Evolutionary conservation across 2,888 invertebrate genomes (phyloP).

Genomic region (Cyrtodaria siliqua): DNA sequence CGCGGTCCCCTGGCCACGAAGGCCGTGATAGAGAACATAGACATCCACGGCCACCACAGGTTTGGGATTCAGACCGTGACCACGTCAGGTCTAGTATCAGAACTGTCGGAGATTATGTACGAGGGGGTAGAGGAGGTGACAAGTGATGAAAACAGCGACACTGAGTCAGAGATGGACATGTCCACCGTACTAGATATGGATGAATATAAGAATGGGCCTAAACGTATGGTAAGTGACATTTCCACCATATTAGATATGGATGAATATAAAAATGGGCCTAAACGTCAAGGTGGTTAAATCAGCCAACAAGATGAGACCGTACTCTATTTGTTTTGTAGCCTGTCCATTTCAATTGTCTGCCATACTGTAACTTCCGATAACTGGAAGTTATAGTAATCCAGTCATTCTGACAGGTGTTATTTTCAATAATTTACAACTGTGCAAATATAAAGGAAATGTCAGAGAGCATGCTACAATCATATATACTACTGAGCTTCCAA

Average conservation of each 20-base stretch:
- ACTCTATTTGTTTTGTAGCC: too few species aligned
- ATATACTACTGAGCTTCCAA: too few species aligned
- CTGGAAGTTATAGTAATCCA: too few species aligned
- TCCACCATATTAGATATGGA: slow-evolving; percentile 54
- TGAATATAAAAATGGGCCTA: slow-evolving; percentile 71
- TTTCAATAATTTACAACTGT: too few species aligned
- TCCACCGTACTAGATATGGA: slow-evolving; percentile 54
- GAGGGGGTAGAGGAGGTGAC: slow-evolving; percentile 68
- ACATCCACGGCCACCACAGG: slow-evolving; percentile 71
- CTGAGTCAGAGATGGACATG: slow-evolving; percentile 60
- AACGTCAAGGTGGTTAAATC: too few species aligned
- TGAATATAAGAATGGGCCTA: slow-evolving; percentile 71
- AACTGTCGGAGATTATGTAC: slow-evolving; percentile 71
- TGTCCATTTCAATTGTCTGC: too few species aligned
- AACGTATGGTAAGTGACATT: slow-evolving; percentile 68
- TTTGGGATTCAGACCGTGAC: slow-evolving; percentile 80
- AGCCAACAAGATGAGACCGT: too few species aligned
- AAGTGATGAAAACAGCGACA: slow-evolving; percentile 56
- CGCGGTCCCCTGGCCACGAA: slow-evolving; percentile 70
- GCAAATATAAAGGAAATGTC: too few species aligned
- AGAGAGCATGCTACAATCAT: too few species aligned
- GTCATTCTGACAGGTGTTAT: too few species aligned
- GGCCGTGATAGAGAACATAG: slow-evolving; percentile 76
- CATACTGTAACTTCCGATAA: too few species aligned
- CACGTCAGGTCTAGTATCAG: slow-evolving; percentile 74